Conservation (phyloP, 2,113 vertebrate species). For the Haliaeetus leucogaster region DNA sequence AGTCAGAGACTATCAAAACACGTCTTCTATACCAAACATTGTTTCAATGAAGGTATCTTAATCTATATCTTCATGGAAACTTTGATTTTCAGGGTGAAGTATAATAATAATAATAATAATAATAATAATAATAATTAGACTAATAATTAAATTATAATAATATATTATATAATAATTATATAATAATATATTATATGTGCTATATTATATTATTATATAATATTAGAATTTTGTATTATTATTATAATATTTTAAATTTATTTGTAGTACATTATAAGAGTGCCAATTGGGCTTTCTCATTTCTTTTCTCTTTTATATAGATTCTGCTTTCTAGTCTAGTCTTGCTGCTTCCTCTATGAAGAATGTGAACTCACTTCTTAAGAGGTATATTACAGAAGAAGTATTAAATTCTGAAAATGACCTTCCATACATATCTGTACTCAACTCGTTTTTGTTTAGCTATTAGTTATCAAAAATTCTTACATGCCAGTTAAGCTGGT, state of each 20-base stretch:
- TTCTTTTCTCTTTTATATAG: not conserved
- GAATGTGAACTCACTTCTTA: not conserved
- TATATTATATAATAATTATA: too few species aligned
- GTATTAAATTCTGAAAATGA: not conserved
- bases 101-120: not conserved
- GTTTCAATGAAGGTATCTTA: not conserved
- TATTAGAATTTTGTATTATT: too few species aligned
- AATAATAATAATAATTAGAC: not conserved
- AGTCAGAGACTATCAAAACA: not conserved
- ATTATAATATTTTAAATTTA: not conserved
- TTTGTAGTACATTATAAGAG: not conserved
- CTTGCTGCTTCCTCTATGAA: not conserved
- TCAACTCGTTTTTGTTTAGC: not conserved
- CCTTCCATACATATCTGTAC: not conserved
- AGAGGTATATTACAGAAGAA: not conserved
- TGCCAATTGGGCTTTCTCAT: not conserved
- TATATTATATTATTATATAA: too few species aligned
- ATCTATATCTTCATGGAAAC: not conserved
- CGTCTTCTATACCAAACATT: not conserved
- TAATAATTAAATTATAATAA: too few species aligned
- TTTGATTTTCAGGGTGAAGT: not conserved
- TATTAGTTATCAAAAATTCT: not conserved
- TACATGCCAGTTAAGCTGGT: not conserved
- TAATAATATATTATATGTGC: too few species aligned
- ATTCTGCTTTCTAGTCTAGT: not conserved